These are phyloP conservation scores for Hydractinia symbiolongicarpus DNA, from an alignment of 30 jellyfish, hydroid and myxozoan genomes.

Conservation along the genomic window DNA sequence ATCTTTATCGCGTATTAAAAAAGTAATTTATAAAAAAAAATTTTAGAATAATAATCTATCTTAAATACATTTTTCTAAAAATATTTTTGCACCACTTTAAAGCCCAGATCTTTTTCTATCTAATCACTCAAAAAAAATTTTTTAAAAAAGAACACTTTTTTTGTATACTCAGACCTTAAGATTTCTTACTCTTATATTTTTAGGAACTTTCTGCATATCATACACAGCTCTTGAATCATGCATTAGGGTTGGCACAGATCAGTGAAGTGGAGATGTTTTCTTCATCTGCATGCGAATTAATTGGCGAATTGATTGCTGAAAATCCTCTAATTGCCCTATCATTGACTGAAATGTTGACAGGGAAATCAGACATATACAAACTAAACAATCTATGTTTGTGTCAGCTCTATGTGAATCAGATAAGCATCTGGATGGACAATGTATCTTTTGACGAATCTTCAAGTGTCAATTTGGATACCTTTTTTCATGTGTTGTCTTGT, in stretches of 20 bases:
- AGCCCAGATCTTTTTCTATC: too few relatives aligned
- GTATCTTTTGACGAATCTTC: neutral
- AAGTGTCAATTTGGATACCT: neutral
- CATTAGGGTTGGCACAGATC: neutral
- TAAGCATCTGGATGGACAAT: neutral
- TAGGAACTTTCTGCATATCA: slow-evolving; percentile 11
- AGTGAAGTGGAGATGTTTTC: neutral
- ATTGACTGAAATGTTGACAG: neutral
- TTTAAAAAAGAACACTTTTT: too few relatives aligned
- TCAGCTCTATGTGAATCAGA: neutral
- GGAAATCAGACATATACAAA: neutral
- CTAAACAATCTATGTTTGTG: neutral
- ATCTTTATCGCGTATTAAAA: too few relatives aligned
- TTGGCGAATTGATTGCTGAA: neutral
- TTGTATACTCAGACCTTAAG: too few relatives aligned
- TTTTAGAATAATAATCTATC: too few relatives aligned
- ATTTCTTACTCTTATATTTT: neutral
- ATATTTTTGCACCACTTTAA: too few relatives aligned
- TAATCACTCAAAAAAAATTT: too few relatives aligned
- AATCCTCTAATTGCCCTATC: slow-evolving; percentile 1
- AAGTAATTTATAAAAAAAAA: too few relatives aligned
- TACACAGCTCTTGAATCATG: neutral
- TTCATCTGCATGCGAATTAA: neutral
- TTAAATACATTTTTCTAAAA: too few relatives aligned
- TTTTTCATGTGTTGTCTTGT: neutral